Percentiles rank a stretch among this genome's conserved stretches.
phyloP scores from a whole-genome alignment of 2,113 vertebrate species.

The Asarcornis scutulata region DNA sequence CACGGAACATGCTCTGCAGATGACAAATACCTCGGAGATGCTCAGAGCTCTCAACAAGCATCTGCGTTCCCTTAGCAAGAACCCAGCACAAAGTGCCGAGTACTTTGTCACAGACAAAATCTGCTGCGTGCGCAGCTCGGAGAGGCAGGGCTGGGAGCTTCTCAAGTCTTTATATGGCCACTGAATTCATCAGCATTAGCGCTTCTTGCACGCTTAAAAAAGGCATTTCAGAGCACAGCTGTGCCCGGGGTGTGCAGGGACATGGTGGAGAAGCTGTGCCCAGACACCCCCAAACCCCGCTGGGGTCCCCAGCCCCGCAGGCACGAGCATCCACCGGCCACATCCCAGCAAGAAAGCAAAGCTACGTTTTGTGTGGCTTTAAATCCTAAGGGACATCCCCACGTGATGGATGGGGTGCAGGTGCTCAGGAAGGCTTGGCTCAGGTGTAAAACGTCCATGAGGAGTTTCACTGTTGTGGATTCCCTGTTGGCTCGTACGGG shows the following conservation, averaged over 20 bases:
- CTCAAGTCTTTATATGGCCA: neutral
- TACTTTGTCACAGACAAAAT: conserved; percentile 20
- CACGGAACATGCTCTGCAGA: neutral
- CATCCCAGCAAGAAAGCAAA: neutral
- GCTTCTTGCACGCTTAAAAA: neutral
- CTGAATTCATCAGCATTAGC: neutral
- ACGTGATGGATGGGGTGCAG: neutral
- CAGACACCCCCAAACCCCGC: no score
- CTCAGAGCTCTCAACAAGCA: conserved; percentile 16
- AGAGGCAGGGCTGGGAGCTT: neutral
- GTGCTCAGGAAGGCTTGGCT: neutral
- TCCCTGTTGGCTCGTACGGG: neutral
- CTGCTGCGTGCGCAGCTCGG: neutral
- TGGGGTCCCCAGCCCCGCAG: no score
- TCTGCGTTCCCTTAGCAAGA: neutral
- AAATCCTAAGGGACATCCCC: neutral
- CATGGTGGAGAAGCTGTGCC: neutral
- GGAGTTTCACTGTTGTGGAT: neutral
- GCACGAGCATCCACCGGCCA: neutral
- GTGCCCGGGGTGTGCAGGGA: neutral
- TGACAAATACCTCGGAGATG: neutral
- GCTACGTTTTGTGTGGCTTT: neutral
- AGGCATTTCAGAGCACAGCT: neutral
- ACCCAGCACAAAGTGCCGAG: neutral
- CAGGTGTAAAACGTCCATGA: neutral